A percentile compares a stretch with the other conserved stretches of the same genome.
phyloP scores from a whole-genome alignment of 2,113 vertebrate species.

The Balaenoptera acutorostrata region DNA sequence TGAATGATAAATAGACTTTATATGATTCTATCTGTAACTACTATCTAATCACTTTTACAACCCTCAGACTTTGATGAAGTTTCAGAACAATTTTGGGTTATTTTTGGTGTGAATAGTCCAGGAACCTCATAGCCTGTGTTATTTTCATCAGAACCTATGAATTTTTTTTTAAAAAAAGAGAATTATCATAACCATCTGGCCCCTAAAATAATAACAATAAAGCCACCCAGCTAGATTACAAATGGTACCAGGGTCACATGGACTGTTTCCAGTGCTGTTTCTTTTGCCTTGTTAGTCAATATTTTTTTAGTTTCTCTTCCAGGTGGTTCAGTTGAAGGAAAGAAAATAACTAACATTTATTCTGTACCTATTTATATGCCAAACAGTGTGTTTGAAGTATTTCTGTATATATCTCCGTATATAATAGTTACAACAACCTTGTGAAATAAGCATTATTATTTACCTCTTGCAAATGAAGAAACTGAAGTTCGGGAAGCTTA shows the following conservation, averaged over 20 bases:
- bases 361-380: neutral
- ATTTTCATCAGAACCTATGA: constrained; percentile 81
- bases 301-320: neutral
- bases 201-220: neutral
- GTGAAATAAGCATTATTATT: neutral
- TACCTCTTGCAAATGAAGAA: neutral
- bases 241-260: neutral
- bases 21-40: neutral
- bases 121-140: constrained; percentile 79
- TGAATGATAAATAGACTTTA: neutral
- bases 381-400: neutral
- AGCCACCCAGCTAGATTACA: neutral
- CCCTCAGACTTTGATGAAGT: constrained; percentile 82
- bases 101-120: constrained; percentile 79
- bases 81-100: constrained; percentile 69
- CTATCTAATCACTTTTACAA: constrained; percentile 83
- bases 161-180: neutral
- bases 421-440: neutral
- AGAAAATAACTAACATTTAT: neutral
- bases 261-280: constrained; percentile 84
- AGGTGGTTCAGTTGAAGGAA: neutral
- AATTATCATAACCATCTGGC: neutral
- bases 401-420: neutral
- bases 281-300: constrained; percentile 77
- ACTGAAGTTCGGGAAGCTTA: neutral